A percentile compares a stretch with the other conserved stretches of the same genome.
phyloP scores from a whole-genome alignment of 1,140 invertebrate species.

The Drosophila teissieri region DNA sequence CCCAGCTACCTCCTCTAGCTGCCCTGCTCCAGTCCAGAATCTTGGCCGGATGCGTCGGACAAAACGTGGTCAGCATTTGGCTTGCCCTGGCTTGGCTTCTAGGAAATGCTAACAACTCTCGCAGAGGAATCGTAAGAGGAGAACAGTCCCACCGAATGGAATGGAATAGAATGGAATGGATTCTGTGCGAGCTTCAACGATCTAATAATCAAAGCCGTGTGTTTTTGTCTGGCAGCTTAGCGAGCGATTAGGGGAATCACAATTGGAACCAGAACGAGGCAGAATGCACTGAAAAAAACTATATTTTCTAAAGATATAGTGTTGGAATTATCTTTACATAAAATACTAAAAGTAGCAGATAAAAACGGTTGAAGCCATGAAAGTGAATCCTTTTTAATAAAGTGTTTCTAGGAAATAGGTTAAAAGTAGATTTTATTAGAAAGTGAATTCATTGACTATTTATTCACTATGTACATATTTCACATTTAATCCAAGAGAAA shows the following conservation, averaged over 20 bases:
- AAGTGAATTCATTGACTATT: too few relatives aligned
- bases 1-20: slow-evolving; percentile 15
- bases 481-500: too few relatives aligned
- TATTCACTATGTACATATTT: too few relatives aligned
- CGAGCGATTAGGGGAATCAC: slow-evolving; percentile 57
- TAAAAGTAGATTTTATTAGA: too few relatives aligned
- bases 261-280: slow-evolving; percentile 9
- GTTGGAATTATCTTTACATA: too few relatives aligned
- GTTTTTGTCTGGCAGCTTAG: slow-evolving; percentile 62
- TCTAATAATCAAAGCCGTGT: slow-evolving; percentile 62
- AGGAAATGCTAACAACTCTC: slow-evolving; percentile 60
- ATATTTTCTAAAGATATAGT: too few relatives aligned
- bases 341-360: too few relatives aligned
- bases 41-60: slow-evolving; percentile 69
- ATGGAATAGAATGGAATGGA: slow-evolving; percentile 13
- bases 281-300: not conserved
- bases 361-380: too few relatives aligned
- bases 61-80: slow-evolving; percentile 71
- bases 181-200: slow-evolving; percentile 27
- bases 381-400: too few relatives aligned
- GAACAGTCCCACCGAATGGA: slow-evolving; percentile 25
- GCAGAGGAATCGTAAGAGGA: not conserved
- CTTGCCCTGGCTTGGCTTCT: slow-evolving; percentile 49
- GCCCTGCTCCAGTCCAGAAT: slow-evolving; percentile 18
- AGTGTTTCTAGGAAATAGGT: too few relatives aligned